A percentile compares a stretch with the other conserved stretches of the same genome.
These are phyloP conservation scores for Eospalax fontanierii DNA, from an alignment of 2,797 vertebrate species.

Conservation along the genomic window DNA sequence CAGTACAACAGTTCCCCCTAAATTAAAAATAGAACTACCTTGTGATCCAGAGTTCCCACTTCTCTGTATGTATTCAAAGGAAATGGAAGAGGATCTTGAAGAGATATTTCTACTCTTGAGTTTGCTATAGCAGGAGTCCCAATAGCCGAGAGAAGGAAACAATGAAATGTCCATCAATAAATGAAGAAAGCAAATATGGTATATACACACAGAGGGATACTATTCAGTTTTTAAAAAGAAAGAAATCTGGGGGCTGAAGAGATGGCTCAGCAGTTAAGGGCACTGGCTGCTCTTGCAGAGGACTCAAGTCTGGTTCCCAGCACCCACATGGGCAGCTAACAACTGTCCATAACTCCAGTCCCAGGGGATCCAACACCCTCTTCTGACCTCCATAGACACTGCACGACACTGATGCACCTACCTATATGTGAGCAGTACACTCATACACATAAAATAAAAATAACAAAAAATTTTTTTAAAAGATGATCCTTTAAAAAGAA, in stretches of 20 bases:
- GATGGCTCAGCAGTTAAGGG: no score
- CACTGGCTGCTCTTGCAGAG: no score
- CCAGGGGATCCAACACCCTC: no score
- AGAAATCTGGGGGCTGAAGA: no score
- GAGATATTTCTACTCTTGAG: not conserved
- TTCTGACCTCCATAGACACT: no score
- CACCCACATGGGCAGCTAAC: no score
- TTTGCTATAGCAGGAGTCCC: not conserved
- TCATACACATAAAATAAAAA: no score
- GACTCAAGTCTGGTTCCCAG: no score
- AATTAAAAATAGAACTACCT: not conserved
- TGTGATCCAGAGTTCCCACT: not conserved
- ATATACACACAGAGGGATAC: not conserved
- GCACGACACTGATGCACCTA: no score
- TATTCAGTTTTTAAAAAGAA: not conserved
- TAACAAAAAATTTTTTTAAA: no score
- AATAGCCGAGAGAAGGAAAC: not conserved
- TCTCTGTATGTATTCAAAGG: not conserved
- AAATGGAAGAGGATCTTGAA: constrained; percentile 17
- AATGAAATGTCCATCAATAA: not conserved
- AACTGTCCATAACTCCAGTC: no score
- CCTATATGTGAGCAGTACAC: no score
- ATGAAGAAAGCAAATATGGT: not conserved
- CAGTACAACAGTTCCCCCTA: not conserved
- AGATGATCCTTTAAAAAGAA: not conserved